Base-by-base conservation (phyloP, 2,888 invertebrate species). In the Dryadula phaetusa region DNA sequence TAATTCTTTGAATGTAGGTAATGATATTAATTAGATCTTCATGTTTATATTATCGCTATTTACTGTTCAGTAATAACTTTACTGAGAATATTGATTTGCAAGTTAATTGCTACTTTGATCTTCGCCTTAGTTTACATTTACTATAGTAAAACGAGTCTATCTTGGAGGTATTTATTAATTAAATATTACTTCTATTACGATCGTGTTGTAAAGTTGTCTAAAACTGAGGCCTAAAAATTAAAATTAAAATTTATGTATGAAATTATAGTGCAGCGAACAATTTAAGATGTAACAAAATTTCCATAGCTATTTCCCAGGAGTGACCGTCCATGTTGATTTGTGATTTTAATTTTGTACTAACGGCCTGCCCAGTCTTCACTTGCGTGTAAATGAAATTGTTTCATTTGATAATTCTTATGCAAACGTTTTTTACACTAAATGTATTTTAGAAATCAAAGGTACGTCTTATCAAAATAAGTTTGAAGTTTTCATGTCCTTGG, bases 21-120 rank as follows among this genome's bases (percentile, higher is more conserved):
- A 52, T 52, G 16, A 52, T 16, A 32, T 32, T 10, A 52, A 32
- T 52, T 32, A 52, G 28, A 16, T 14, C 5, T 40, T n/a, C n/a
- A 56, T 40, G 56, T 22, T 56, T 22, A 40, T 22, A 40, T 54
- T 54, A 22, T 20, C 22, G 22, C n/a, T 40, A 56, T 40, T 56
- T 40, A 25, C 40, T 16, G 22, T 56, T 22, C 37, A 37, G n/a
- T 37, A 40, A 40, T 56, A 56, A 56, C 37, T 56, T 56, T 40
- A 56, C 56, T 40, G n/a, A 22, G 60, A 18, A 37, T 37, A 25
- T 65, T 49, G 28, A 40, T 65, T 58, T 49, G 28, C 28, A 60
- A 65, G 58, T 52, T 49, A 65, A 60, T 65, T 58, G 49, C 32
- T 47, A 16, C 54, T 65, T 60, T 40, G 47, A 40, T 40, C 46